Evolutionary conservation across 2,888 invertebrate species (phyloP).

Genomic region (Melipona beecheii): DNA sequence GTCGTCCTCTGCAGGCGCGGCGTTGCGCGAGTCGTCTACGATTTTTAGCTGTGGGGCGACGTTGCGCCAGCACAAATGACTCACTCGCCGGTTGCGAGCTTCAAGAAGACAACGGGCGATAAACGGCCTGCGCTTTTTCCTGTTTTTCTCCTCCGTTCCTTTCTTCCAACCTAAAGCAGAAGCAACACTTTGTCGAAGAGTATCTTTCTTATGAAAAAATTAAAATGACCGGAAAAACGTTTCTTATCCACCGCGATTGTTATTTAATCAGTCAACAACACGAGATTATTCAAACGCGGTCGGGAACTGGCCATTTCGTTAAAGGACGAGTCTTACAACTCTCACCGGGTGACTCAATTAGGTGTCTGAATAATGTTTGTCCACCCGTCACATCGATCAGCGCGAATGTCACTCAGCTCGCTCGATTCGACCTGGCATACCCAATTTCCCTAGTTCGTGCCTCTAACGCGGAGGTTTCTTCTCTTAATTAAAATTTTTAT

Average conservation of each 20-base stretch:
- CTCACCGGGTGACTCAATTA: background rate
- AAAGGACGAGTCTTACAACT: too few relatives aligned
- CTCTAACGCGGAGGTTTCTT: background rate
- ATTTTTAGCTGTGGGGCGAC: slow-evolving; percentile 22
- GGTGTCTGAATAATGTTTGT: background rate
- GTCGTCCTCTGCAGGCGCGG: slow-evolving; percentile 32
- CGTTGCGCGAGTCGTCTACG: slow-evolving; percentile 23
- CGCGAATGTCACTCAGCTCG: background rate
- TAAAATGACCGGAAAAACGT: too few relatives aligned
- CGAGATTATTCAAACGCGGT: too few relatives aligned
- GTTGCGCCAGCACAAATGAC: slow-evolving; percentile 40
- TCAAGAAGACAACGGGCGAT: slow-evolving; percentile 14
- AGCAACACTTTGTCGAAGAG: too few relatives aligned
- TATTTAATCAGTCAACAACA: too few relatives aligned
- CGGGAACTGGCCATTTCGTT: too few relatives aligned
- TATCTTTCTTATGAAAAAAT: too few relatives aligned
- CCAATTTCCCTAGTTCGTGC: slow-evolving; percentile 20
- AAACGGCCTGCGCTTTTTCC: background rate
- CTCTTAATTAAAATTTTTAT: slow-evolving; percentile 40
- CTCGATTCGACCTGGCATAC: slow-evolving; percentile 15
- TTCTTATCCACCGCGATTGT: too few relatives aligned
- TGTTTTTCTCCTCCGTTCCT: background rate
- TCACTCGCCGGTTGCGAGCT: slow-evolving; percentile 14
- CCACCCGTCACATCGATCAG: slow-evolving; percentile 13
- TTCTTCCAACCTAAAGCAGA: background rate